These are phyloP conservation scores for Todiramphus saurophagus DNA, from an alignment of 2,113 vertebrate genomes.

Conservation along the genomic window DNA sequence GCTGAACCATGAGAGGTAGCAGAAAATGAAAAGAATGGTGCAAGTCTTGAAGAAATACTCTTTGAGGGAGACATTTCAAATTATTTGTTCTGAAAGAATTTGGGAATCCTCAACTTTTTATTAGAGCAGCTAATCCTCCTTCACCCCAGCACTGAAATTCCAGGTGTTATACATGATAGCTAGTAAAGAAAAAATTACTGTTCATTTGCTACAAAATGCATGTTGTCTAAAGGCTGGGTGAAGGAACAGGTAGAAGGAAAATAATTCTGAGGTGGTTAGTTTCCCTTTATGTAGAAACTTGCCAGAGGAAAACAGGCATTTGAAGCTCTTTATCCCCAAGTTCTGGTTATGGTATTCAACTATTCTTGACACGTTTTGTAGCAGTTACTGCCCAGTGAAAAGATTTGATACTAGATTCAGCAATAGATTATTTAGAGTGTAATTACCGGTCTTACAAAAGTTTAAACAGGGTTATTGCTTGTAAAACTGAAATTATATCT, in stretches of 20 bases:
- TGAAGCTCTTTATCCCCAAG: neutral
- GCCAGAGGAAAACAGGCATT: neutral
- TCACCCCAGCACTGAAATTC: neutral
- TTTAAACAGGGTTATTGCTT: neutral
- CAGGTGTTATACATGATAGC: accelerated
- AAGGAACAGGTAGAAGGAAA: neutral
- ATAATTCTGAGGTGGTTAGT: neutral
- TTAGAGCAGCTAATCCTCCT: neutral
- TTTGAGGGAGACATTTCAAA: neutral
- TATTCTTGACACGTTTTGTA: neutral
- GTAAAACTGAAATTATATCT: neutral
- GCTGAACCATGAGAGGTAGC: neutral
- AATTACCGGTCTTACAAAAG: neutral
- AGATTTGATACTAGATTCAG: neutral
- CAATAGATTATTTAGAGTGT: neutral
- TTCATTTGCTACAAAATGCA: neutral
- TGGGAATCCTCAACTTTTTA: neutral
- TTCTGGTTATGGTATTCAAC: neutral
- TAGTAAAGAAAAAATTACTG: neutral
- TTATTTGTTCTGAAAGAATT: neutral
- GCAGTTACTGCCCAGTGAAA: neutral
- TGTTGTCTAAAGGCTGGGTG: neutral
- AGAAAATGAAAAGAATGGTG: neutral
- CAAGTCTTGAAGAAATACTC: neutral
- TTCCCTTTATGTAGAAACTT: neutral